Conservation (phyloP, 2,888 invertebrate species). For the Aradus depressus region DNA sequence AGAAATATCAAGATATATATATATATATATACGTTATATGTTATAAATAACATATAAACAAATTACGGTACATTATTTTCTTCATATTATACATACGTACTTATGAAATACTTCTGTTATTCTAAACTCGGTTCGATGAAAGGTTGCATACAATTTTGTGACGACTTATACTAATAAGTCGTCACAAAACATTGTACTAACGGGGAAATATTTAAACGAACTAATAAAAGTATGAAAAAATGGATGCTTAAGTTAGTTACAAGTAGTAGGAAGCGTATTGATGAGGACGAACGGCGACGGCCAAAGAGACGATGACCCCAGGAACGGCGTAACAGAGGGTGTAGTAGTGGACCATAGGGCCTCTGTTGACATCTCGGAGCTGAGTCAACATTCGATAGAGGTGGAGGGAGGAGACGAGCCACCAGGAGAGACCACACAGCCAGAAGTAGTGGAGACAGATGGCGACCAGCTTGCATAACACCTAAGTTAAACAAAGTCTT, state of each 20-base stretch:
- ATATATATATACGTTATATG: no score
- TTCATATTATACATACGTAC: no score
- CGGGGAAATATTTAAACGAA: no score
- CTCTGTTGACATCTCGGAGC: constrained; percentile 92
- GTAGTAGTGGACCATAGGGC: constrained; percentile 84
- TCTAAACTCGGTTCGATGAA: no score
- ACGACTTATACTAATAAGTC: no score
- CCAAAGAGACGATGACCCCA: constrained; percentile 78
- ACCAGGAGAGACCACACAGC: constrained; percentile 83
- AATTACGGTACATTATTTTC: no score
- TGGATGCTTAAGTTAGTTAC: no score
- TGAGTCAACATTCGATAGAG: constrained; percentile 88
- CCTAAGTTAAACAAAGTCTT: constrained; percentile 32
- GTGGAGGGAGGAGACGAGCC: constrained; percentile 83
- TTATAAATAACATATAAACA: no score
- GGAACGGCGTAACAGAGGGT: constrained; percentile 87
- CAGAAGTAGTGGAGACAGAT: constrained; percentile 89
- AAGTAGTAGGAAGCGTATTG: constrained; percentile 90
- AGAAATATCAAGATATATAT: no score
- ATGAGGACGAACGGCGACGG: constrained; percentile 84
- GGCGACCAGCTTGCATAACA: constrained; percentile 80
- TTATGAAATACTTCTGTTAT: no score
- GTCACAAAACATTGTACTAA: no score
- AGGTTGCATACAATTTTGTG: no score
- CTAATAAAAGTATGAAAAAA: constrained; percentile 10